Conservation (phyloP, 2,888 invertebrate genomes). For the Tachina lurida region DNA sequence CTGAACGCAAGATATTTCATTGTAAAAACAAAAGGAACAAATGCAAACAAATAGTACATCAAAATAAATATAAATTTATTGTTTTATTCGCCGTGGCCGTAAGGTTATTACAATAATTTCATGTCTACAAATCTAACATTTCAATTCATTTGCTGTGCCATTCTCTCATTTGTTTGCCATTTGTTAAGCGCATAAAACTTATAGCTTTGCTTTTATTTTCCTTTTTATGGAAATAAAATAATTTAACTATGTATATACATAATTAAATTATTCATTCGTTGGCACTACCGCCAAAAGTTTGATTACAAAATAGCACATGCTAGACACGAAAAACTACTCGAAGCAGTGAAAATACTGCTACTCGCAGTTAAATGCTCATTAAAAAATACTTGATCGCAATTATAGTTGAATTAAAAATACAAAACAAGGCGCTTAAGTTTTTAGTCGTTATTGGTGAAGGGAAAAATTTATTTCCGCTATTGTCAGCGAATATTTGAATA, state of each 20-base stretch:
- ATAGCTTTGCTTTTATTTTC: constrained; percentile 8
- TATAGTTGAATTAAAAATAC: constrained; percentile 73
- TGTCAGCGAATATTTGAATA: no score
- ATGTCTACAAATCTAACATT: constrained; percentile 55
- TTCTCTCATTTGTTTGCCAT: constrained; percentile 58
- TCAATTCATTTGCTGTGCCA: constrained; percentile 54
- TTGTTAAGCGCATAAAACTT: constrained; percentile 45
- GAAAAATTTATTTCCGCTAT: constrained; percentile 28
- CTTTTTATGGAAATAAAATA: constrained; percentile 32
- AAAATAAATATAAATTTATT: constrained; percentile 39
- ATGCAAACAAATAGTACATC: constrained; percentile 14
- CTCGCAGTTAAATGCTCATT: constrained; percentile 68
- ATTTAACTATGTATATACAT: constrained; percentile 29
- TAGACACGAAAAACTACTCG: constrained; percentile 51
- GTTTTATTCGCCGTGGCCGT: neutral
- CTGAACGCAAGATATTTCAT: constrained; percentile 51
- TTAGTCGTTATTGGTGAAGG: neutral
- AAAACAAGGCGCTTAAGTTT: constrained; percentile 46
- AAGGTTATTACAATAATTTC: constrained; percentile 45
- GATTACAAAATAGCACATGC: constrained; percentile 53
- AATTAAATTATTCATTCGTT: constrained; percentile 52
- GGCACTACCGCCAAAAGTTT: constrained; percentile 45
- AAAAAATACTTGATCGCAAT: constrained; percentile 75
- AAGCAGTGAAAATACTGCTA: constrained; percentile 42
- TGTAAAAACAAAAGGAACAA: constrained; percentile 11